Evolutionary conservation across 2,113 vertebrate genomes (phyloP), one percentile per base, ranked within the genome.

Genomic region (Rallus limicola): DNA sequence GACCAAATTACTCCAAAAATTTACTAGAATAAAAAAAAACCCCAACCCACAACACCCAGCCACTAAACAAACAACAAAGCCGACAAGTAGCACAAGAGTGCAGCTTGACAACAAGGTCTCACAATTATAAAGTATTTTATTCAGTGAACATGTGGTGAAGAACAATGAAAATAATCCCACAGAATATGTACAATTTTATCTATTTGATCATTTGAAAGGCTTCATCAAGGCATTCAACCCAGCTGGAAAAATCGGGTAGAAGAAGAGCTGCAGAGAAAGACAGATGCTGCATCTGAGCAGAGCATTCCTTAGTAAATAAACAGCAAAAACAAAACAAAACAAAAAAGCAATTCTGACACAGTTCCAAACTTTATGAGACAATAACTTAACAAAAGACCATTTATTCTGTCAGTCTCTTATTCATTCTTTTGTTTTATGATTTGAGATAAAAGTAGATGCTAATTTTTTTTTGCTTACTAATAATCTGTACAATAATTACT

Each of bases 311-410:
- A 95, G 91, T 96, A 98, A 97, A 97, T 69, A 97, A 96, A 98
- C 87, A 97, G 95, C 94, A 90, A 96, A 92, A 93, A 4, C 86
- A 95, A 96, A 87, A 7, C 44, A 95, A 96, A 95, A 96, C 78
- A 84, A 95, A 96, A 80, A 90, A 70, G 31, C 24, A 11, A 94
- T 96, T 96, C 96, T 97, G 95, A 97, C 90, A 97, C 88, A 60
- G 88, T 93, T 97, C 94, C 97, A 98, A 96, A 97, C 91, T 97
- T 97, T 69, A 94, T 44, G 76, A 96, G 92, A 97, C 93, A 97
- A 91, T 89, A 92, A 96, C 87, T 95, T 95, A 76, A 98, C 96
- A 97, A 97, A 97, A 94, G 93, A 93, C 82, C 82, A 90, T 85
- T 97, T 95, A 95, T 90, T 96, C 88, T 93, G 86, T 76, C 78